A percentile compares a stretch with the other conserved stretches of the same genome.
Evolutionary conservation across 2,797 vertebrate genomes (phyloP).

Genomic region (Enteromius fasciolatus): DNA sequence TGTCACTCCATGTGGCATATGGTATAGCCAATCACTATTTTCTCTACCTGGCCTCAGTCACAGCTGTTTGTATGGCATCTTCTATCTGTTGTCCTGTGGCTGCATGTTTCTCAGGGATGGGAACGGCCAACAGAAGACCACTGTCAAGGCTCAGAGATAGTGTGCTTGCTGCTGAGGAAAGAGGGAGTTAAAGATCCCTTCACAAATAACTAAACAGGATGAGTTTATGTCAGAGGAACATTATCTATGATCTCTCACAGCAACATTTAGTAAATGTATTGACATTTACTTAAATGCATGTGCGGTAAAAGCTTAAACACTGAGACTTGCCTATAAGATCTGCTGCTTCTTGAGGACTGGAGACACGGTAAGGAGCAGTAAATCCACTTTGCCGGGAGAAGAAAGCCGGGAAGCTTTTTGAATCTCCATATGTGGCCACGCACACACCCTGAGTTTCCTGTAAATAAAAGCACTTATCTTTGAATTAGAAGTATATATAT

Average conservation of each 20-base stretch:
- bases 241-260: neutral
- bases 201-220: neutral
- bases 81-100: slow-evolving; percentile 81
- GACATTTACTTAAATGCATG: slow-evolving; percentile 3
- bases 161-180: slow-evolving; percentile 70
- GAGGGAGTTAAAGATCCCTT: neutral
- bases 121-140: slow-evolving; percentile 86
- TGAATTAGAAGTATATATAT: neutral
- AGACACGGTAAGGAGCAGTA: slow-evolving; percentile 79
- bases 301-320: slow-evolving; percentile 24
- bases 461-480: slow-evolving; percentile 23
- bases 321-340: slow-evolving; percentile 81
- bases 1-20: neutral
- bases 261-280: slow-evolving; percentile 24
- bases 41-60: slow-evolving; percentile 80
- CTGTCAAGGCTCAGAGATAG: slow-evolving; percentile 81
- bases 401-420: slow-evolving; percentile 87
- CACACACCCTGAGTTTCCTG: slow-evolving; percentile 93
- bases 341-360: slow-evolving; percentile 82
- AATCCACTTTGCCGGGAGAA: slow-evolving; percentile 85
- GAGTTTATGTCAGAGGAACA: slow-evolving; percentile 10
- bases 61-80: slow-evolving; percentile 79
- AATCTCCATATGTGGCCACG: slow-evolving; percentile 84
- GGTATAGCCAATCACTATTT: neutral
- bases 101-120: slow-evolving; percentile 82